phyloP scores from a whole-genome alignment of 1,140 invertebrate genomes.

The Carcinoscorpius rotundicauda region DNA sequence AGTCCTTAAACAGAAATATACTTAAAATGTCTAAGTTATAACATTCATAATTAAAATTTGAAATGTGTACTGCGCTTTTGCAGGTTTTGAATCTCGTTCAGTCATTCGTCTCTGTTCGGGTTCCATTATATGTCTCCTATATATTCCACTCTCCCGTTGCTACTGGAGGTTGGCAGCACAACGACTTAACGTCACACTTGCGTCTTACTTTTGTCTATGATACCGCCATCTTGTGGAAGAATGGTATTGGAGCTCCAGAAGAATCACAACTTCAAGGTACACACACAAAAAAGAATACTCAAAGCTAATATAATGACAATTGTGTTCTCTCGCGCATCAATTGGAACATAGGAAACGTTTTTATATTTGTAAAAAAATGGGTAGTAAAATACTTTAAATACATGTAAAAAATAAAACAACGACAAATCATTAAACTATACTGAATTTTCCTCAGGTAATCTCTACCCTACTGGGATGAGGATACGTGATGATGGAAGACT shows the following conservation, averaged over 20 bases:
- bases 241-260: conserved; percentile 30
- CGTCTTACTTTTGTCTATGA: conserved; percentile 36
- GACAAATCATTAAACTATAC: too few species aligned
- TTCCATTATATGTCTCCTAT: conserved; percentile 36
- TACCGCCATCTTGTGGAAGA: conserved; percentile 34
- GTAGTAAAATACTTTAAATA: too few species aligned
- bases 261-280: conserved; percentile 29
- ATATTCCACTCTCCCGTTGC: conserved; percentile 31
- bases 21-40: too few species aligned
- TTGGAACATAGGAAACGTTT: too few species aligned
- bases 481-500: conserved; percentile 31
- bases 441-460: conserved; percentile 24
- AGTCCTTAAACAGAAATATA: too few species aligned
- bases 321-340: too few species aligned
- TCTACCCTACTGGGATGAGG: conserved; percentile 34
- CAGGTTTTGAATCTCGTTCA: conserved; percentile 32
- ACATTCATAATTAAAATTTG: too few species aligned
- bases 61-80: conserved; percentile 1
- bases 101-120: conserved; percentile 31
- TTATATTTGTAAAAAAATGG: too few species aligned
- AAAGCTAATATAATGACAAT: too few species aligned
- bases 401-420: too few species aligned
- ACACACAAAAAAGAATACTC: background rate
- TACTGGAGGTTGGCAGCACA: conserved; percentile 32
- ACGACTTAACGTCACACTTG: conserved; percentile 31